Conservation (phyloP, 2,797 vertebrate species). For the Sebastiscus tertius region DNA sequence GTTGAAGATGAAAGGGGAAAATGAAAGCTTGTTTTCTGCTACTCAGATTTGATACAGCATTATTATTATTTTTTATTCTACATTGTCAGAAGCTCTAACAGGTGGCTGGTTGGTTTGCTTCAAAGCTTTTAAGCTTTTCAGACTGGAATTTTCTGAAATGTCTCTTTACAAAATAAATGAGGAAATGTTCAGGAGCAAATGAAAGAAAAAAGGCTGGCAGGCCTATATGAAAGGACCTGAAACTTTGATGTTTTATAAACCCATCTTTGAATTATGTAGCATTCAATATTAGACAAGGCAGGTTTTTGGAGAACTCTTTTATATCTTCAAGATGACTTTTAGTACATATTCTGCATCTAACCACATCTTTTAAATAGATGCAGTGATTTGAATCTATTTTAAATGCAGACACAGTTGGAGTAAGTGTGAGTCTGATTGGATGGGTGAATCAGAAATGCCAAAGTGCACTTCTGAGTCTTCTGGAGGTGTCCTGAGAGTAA, state of each 20-base stretch:
- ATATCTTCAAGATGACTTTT: not conserved
- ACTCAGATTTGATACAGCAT: not conserved
- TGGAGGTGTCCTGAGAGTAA: constrained; percentile 42
- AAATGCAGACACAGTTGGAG: constrained; percentile 30
- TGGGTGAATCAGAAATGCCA: constrained; percentile 50
- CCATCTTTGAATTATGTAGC: not conserved
- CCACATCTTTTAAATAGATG: not conserved
- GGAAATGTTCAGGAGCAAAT: not conserved
- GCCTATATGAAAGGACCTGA: not conserved
- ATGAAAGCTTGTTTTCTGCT: not conserved
- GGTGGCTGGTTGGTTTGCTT: not conserved
- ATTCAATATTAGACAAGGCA: not conserved
- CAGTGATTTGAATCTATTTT: constrained; percentile 10
- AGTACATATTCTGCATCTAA: not conserved
- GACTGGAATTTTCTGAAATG: not conserved
- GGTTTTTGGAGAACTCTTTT: not conserved
- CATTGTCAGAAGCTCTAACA: not conserved
- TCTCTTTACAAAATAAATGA: not conserved
- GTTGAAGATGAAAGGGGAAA: not conserved
- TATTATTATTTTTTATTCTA: not conserved
- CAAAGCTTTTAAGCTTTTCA: not conserved
- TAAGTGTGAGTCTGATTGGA: constrained; percentile 42
- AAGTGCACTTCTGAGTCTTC: constrained; percentile 32
- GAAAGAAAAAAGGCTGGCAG: not conserved
- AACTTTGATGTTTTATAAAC: not conserved